These are phyloP conservation scores for Latrodectus elegans DNA, from an alignment of 2,888 invertebrate genomes.

Conservation along the genomic window DNA sequence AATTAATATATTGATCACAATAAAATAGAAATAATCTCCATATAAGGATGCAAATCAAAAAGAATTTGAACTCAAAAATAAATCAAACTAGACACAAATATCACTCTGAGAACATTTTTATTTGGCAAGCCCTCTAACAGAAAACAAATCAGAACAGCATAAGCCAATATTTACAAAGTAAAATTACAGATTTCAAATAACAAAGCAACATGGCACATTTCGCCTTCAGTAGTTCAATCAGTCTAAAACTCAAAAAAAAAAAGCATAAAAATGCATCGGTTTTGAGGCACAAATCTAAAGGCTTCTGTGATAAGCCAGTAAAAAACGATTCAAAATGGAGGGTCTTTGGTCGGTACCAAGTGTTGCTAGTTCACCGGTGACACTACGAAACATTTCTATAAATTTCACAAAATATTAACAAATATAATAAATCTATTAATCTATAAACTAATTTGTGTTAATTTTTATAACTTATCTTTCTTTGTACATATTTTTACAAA, in stretches of 20 bases:
- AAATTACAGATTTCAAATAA: conserved; percentile 45
- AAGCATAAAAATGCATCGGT: not conserved
- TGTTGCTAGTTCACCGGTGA: conserved; percentile 57
- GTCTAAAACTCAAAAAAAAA: not conserved
- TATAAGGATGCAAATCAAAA: not conserved
- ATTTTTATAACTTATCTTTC: conserved; percentile 53
- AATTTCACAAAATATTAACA: conserved; percentile 67
- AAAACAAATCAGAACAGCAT: conserved; percentile 50
- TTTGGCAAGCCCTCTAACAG: conserved; percentile 65
- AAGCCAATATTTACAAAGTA: conserved; percentile 68
- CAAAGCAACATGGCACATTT: conserved; percentile 42
- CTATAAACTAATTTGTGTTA: conserved; percentile 29
- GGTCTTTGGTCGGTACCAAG: conserved; percentile 62
- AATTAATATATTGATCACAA: too few species aligned
- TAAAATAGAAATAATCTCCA: too few species aligned
- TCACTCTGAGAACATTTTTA: conserved; percentile 66
- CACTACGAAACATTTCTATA: conserved; percentile 47
- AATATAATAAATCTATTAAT: conserved; percentile 45
- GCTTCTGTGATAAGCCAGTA: conserved; percentile 17
- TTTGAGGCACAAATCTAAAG: too few species aligned
- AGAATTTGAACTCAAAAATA: not conserved
- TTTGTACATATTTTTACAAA: conserved; percentile 66
- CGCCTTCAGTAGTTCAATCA: not conserved
- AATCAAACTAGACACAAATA: not conserved
- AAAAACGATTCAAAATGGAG: conserved; percentile 54